A percentile compares a stretch with the other conserved stretches of the same genome.
Evolutionary conservation across 2,113 vertebrate species (phyloP).

Genomic region (Channa argus): DNA sequence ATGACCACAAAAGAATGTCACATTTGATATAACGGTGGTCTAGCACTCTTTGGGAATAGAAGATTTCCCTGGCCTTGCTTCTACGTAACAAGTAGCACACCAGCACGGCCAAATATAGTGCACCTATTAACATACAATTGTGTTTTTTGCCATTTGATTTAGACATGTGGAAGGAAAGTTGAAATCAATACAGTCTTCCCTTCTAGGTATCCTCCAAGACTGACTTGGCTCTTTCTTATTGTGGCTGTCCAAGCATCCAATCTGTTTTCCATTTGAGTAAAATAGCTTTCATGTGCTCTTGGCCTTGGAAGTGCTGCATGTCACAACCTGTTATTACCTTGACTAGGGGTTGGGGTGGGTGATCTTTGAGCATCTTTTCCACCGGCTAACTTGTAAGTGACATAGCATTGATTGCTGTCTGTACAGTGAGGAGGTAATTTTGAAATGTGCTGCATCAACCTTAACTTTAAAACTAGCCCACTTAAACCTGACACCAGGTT

Average conservation of each 20-base stretch:
- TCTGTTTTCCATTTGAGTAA: conserved; percentile 41
- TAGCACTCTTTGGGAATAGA: no score
- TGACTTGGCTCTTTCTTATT: conserved; percentile 38
- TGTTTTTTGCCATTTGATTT: neutral
- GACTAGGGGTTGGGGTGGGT: neutral
- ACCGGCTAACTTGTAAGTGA: conserved; percentile 41
- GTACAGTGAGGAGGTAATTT: conserved; percentile 47
- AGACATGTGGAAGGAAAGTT: conserved; percentile 12
- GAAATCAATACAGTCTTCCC: conserved; percentile 58
- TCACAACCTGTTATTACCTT: conserved; percentile 52
- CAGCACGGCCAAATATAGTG: no score
- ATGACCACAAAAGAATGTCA: no score
- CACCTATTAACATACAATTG: no score
- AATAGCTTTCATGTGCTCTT: conserved; percentile 36
- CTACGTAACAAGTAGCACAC: no score
- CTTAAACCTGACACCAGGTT: conserved; percentile 51
- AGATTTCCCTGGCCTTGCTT: no score
- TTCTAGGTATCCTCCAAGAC: conserved; percentile 42
- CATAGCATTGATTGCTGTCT: conserved; percentile 28
- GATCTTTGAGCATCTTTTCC: conserved; percentile 12
- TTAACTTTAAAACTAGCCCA: conserved; percentile 52
- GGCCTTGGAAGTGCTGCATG: conserved; percentile 47
- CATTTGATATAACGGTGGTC: no score
- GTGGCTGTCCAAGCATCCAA: conserved; percentile 27
- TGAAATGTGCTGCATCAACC: conserved; percentile 51